phyloP scores from a whole-genome alignment of 2,113 vertebrate species.

The Heliornis fulica region DNA sequence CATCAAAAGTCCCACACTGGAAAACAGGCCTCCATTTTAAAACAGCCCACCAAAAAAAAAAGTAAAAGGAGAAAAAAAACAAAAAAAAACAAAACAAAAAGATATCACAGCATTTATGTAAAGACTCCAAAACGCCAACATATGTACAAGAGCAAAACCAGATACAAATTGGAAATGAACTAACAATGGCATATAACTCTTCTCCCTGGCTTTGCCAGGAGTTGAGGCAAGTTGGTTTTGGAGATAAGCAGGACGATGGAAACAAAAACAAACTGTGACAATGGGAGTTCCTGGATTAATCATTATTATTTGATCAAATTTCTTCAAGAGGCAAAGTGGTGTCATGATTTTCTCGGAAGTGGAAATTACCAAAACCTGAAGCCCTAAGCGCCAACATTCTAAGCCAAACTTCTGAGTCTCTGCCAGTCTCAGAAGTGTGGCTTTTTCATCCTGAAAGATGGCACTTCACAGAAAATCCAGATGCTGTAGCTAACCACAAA shows the following conservation, averaged over 20 bases:
- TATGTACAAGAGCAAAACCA: slow-evolving; percentile 78
- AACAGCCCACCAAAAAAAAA: slow-evolving; percentile 72
- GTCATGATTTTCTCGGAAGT: slow-evolving; percentile 5
- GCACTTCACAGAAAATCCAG: slow-evolving; percentile 61
- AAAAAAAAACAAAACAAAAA: too few species aligned
- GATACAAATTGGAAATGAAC: slow-evolving; percentile 60
- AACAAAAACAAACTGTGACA: slow-evolving; percentile 65
- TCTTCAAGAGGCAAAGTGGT: slow-evolving; percentile 4
- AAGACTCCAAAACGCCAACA: slow-evolving; percentile 72
- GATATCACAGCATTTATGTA: slow-evolving; percentile 72
- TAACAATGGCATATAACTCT: slow-evolving; percentile 63
- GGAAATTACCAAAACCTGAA: background rate
- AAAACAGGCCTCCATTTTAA: slow-evolving; percentile 74
- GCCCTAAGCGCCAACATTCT: background rate
- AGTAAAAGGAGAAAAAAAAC: slow-evolving; percentile 45
- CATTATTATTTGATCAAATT: slow-evolving; percentile 72
- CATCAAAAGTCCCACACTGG: slow-evolving; percentile 60
- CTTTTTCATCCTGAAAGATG: slow-evolving; percentile 13
- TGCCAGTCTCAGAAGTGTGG: background rate
- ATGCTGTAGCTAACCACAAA: background rate
- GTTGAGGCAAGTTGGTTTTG: slow-evolving; percentile 65
- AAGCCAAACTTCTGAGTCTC: background rate
- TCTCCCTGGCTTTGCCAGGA: slow-evolving; percentile 55
- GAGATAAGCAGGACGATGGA: slow-evolving; percentile 66
- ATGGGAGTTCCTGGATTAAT: slow-evolving; percentile 68